Conservation (phyloP, 2,113 vertebrate genomes). For the Puntigrus tetrazona region DNA sequence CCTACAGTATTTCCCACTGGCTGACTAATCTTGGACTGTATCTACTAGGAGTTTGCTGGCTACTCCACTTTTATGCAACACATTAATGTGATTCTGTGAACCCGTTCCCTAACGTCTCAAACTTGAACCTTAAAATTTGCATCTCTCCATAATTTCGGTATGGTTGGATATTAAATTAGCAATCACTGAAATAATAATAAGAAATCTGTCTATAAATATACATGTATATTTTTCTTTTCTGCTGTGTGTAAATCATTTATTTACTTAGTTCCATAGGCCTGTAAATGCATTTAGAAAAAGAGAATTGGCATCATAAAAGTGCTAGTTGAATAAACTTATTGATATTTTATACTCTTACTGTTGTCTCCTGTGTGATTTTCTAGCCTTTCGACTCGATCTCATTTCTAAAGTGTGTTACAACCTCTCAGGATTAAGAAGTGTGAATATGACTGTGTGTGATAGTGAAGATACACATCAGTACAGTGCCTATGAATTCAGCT, state of each 20-base stretch:
- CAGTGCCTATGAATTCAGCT: background rate
- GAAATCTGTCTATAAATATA: constrained; percentile 1
- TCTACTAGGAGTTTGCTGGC: constrained; percentile 45
- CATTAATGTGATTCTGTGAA: constrained; percentile 45
- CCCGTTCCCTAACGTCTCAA: background rate
- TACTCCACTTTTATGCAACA: constrained; percentile 47
- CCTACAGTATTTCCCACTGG: constrained; percentile 21
- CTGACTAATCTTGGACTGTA: constrained; percentile 24
- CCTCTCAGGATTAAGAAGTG: background rate
- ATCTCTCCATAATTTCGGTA: background rate
- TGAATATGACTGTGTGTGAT: background rate
- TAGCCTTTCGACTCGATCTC: background rate
- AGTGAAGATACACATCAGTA: constrained; percentile 16
- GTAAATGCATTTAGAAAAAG: background rate
- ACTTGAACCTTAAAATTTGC: background rate
- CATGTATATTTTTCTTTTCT: background rate
- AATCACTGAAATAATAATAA: background rate
- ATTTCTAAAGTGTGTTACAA: background rate
- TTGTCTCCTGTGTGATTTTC: background rate
- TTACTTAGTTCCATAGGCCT: constrained; percentile 6
- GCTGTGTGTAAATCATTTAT: constrained; percentile 5
- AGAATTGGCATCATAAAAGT: background rate
- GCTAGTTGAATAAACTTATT: constrained; percentile 13
- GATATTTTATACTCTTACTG: constrained; percentile 24
- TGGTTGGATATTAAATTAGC: background rate